Base-by-base conservation (phyloP, 2,888 invertebrate species). In the Ariolimax columbianus region DNA sequence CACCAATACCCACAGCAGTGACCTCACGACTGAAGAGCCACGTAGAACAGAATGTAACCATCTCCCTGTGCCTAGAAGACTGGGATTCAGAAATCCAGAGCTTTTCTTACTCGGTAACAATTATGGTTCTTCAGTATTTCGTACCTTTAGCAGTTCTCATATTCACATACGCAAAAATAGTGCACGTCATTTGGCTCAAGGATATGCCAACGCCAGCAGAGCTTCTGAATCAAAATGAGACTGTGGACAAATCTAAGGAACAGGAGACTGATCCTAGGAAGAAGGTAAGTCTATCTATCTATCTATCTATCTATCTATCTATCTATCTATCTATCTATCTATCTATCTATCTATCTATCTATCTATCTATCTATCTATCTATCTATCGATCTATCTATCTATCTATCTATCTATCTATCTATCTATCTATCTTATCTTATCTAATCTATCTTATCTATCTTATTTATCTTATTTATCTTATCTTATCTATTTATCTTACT, bases 141-240 rank as follows among this genome's bases (percentile, higher is more conserved):
- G 95, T 97, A 88, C 98, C 98, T 0, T 95, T 97, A 87, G 93
- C 95, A 47, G 97, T 97, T 66, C 95, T 98, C 33, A 95, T 97
- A 86, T 97, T 96, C 94, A 97, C 97, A 0, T 98, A 98, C 93
- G 96, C 96, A 0, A 96, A 97, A 89, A 98, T 98, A 87, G 97
- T 97, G 0, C 95, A 96, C 73, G 96, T 97, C n/a, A 97, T 98
- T 68, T 97, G 97, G 97, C 97, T 97, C 33, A 96, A 97, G 88
- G 95, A 96, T 47, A 96, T 97, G 36, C 97, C 97, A 0, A 97
- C 97, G 0, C 97, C 97, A 93, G 97, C 97, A 0, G 79, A 68
- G n/a, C 47, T 86, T 36, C 33, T 81, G 19, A 51, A 47, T 47
- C 80, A 73, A 1, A 75, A 81, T 11, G 81, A 85, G 36, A 40